A percentile compares a stretch with the other conserved stretches of the same genome.
Conservation (phyloP, 2,113 vertebrate genomes). For the Apistogramma diplotaenia region DNA sequence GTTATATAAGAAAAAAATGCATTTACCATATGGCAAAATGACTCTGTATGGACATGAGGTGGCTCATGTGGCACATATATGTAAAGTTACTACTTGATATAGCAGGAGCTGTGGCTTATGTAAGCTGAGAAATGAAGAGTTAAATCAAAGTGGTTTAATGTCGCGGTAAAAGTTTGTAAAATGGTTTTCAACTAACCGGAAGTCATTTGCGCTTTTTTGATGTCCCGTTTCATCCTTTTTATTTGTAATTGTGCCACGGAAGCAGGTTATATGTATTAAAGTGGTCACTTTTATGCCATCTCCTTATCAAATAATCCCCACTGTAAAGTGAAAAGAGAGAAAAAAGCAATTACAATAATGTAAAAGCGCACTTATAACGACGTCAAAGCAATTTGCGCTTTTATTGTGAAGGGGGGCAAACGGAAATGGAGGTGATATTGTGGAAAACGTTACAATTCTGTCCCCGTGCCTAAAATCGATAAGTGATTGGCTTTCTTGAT, state of each 20-base stretch:
- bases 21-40: neutral
- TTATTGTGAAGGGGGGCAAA: slow-evolving; percentile 49
- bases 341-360: neutral
- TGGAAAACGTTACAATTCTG: slow-evolving; percentile 20
- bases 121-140: neutral
- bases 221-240: neutral
- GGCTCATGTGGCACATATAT: neutral
- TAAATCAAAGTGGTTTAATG: neutral
- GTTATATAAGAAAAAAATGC: neutral
- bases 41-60: neutral
- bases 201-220: neutral
- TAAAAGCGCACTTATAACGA: neutral
- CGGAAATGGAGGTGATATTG: slow-evolving; percentile 7
- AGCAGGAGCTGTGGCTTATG: neutral
- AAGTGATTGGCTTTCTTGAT: slow-evolving; percentile 68
- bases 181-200: slow-evolving; percentile 21
- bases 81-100: neutral
- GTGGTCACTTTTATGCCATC: accelerated
- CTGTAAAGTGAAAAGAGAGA: neutral
- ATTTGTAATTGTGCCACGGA: neutral
- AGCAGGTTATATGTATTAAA: neutral
- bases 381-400: accelerated
- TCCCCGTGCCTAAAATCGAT: slow-evolving; percentile 60
- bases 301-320: neutral
- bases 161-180: slow-evolving; percentile 9